Conservation (phyloP, 2,113 vertebrate genomes). For the Ameiurus melas region DNA sequence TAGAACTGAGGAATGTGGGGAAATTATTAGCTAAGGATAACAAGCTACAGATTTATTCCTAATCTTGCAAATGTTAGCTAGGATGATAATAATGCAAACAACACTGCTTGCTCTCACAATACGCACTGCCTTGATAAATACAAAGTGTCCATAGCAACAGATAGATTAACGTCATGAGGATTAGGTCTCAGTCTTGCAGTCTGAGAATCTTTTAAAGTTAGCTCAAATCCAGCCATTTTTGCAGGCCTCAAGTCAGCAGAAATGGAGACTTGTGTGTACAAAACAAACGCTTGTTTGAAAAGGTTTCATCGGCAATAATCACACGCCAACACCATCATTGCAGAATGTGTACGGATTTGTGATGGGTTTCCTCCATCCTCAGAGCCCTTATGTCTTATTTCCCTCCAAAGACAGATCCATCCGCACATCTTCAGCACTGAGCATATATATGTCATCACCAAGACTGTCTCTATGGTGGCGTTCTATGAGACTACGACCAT, state of each 20-base stretch:
- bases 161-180: not conserved
- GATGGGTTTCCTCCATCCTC: slow-evolving; percentile 3
- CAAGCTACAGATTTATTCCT: not conserved
- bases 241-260: not conserved
- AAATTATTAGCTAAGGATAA: not conserved
- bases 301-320: not conserved
- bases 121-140: not conserved
- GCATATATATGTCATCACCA: slow-evolving; percentile 31
- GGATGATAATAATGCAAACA: not conserved
- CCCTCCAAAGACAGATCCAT: slow-evolving; percentile 26
- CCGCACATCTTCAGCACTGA: slow-evolving; percentile 34
- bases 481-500: not conserved
- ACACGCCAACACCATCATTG: not conserved
- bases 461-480: slow-evolving; percentile 24
- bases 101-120: not conserved
- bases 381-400: slow-evolving; percentile 32
- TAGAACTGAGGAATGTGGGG: not conserved
- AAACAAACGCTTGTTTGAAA: not conserved
- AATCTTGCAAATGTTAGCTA: not conserved
- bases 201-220: not conserved
- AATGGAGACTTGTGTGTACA: not conserved
- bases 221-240: not conserved
- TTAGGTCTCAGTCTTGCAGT: not conserved
- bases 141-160: not conserved
- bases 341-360: slow-evolving; percentile 14